Conservation (phyloP, 2,888 invertebrate species). For the Cremastinae sp. region DNA sequence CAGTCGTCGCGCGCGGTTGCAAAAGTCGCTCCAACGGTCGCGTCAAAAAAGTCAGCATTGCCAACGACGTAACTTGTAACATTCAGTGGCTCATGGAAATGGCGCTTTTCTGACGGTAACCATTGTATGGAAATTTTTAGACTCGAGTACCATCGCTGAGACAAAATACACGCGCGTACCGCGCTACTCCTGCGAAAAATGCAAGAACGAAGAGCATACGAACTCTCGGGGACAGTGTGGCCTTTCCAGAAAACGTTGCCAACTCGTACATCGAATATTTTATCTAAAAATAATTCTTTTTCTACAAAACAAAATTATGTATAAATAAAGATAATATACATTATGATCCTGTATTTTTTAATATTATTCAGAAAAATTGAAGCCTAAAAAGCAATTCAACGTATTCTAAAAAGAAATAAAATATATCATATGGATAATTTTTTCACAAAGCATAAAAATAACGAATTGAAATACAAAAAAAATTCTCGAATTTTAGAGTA, state of each 20-base stretch:
- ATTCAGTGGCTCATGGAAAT: constrained; percentile 74
- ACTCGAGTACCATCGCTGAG: constrained; percentile 64
- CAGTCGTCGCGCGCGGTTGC: constrained; percentile 63
- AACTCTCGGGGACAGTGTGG: constrained; percentile 50
- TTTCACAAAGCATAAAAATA: too few relatives aligned
- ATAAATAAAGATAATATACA: too few relatives aligned
- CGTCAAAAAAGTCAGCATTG: constrained; percentile 65
- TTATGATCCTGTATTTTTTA: too few relatives aligned
- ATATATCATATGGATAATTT: too few relatives aligned
- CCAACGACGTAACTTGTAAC: constrained; percentile 56
- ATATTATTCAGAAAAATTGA: too few relatives aligned
- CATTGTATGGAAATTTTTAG: constrained; percentile 79
- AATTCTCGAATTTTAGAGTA: too few relatives aligned
- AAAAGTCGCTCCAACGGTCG: constrained; percentile 69
- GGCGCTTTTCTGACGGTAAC: constrained; percentile 68
- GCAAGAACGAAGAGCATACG: constrained; percentile 4
- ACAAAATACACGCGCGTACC: constrained; percentile 27
- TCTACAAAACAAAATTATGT: too few relatives aligned
- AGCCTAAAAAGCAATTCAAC: too few relatives aligned
- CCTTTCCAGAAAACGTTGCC: constrained; percentile 10
- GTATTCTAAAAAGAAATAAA: too few relatives aligned
- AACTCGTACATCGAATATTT: constrained; percentile 22
- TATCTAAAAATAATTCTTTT: constrained; percentile 5
- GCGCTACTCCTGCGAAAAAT: neutral
- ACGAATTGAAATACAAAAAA: too few relatives aligned